Conservation (phyloP, 2,797 vertebrate genomes). For the Lithobates sylvaticus region DNA sequence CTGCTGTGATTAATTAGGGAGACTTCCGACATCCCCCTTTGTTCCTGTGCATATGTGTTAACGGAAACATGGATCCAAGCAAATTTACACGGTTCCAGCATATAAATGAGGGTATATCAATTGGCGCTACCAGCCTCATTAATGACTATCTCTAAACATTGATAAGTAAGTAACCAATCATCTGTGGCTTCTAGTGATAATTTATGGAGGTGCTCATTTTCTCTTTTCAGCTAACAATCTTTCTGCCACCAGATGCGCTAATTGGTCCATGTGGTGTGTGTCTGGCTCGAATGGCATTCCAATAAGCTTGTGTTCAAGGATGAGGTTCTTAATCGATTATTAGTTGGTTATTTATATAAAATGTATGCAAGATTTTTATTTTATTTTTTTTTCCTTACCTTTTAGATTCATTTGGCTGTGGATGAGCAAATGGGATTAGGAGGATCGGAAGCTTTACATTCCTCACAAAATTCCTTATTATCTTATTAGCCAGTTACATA, state of each 20-base stretch:
- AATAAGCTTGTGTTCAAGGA: no score
- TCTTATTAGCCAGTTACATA: no score
- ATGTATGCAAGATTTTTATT: no score
- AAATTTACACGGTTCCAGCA: slow-evolving; percentile 20
- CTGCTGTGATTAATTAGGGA: slow-evolving; percentile 74
- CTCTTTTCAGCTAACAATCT: slow-evolving; percentile 31
- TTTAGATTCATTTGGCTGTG: no score
- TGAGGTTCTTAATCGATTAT: no score
- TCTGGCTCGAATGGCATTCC: not conserved
- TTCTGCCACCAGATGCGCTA: not conserved
- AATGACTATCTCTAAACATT: slow-evolving; percentile 25
- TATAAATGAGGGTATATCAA: slow-evolving; percentile 45
- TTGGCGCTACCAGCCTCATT: slow-evolving; percentile 11
- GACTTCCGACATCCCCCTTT: slow-evolving; percentile 55
- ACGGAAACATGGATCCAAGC: slow-evolving; percentile 18
- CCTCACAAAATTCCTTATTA: no score
- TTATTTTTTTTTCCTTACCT: no score
- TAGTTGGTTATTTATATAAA: no score
- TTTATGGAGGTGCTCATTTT: slow-evolving; percentile 27
- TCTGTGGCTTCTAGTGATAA: slow-evolving; percentile 6
- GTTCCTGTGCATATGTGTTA: slow-evolving; percentile 52
- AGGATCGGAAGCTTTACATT: no score
- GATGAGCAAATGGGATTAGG: no score
- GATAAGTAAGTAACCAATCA: slow-evolving; percentile 35
- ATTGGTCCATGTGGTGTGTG: not conserved